These are phyloP conservation scores for Brachyhypopomus occidentalis DNA, from an alignment of 2,113 vertebrate genomes.

Conservation along the genomic window DNA sequence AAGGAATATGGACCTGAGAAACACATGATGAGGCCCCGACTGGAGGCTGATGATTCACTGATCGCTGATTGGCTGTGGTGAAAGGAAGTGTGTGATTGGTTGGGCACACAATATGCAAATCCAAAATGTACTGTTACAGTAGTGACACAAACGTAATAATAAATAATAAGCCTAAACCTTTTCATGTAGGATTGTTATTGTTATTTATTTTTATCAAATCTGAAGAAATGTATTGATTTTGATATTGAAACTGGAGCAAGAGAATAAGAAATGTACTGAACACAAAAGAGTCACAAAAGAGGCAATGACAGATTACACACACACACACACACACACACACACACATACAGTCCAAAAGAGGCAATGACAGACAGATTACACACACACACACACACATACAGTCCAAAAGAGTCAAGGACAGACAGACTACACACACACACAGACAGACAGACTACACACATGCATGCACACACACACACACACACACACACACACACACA, in stretches of 20 bases:
- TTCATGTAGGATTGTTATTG: no score
- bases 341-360: no score
- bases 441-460: no score
- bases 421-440: background rate
- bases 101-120: no score
- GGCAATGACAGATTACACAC: background rate
- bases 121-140: no score
- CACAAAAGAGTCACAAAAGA: background rate
- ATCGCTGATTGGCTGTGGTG: background rate
- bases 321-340: background rate
- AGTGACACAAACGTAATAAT: background rate
- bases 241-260: no score
- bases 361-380: background rate
- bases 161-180: no score
- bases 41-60: background rate
- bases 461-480: no score
- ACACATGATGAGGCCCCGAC: background rate
- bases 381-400: background rate
- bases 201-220: no score
- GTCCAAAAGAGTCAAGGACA: background rate
- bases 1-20: background rate
- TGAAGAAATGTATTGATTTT: no score
- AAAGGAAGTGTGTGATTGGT: background rate
- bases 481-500: no score
- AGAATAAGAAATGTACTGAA: no score